Conservation (phyloP, 2,113 vertebrate genomes). For the Corythaeola cristata region DNA sequence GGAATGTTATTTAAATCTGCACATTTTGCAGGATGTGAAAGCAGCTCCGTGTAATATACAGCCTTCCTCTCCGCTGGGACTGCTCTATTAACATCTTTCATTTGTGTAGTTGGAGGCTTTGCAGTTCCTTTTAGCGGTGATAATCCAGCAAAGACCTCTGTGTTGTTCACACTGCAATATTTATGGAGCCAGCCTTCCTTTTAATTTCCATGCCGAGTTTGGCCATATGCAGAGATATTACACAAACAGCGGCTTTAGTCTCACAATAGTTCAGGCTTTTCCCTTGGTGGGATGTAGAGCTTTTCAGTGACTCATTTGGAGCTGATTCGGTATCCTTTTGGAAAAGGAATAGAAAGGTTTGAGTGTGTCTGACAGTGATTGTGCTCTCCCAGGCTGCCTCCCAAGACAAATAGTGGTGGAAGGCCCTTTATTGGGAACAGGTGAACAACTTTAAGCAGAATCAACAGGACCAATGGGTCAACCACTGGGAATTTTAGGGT, state of each 20-base stretch:
- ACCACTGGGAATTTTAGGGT: not conserved
- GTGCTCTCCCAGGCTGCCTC: not conserved
- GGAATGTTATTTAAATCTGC: conserved; percentile 12
- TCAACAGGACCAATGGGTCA: not conserved
- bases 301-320: not conserved
- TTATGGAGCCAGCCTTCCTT: conserved; percentile 49
- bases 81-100: conserved; percentile 54
- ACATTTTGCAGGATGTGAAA: not conserved
- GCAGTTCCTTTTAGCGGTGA: conserved; percentile 39
- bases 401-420: not conserved
- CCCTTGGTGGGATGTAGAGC: not conserved
- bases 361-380: not conserved
- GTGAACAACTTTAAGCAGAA: not conserved
- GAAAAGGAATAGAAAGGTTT: not conserved
- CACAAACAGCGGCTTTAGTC: not conserved
- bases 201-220: not conserved
- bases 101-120: conserved; percentile 48
- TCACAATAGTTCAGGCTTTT: not conserved
- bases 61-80: conserved; percentile 15
- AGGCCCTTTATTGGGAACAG: not conserved
- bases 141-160: conserved; percentile 57
- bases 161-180: conserved; percentile 46
- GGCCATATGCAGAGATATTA: conserved; percentile 14
- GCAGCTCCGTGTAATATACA: conserved; percentile 1
- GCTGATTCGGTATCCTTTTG: not conserved